Conservation (phyloP, 2,113 vertebrate species). For the Cathartes aura region DNA sequence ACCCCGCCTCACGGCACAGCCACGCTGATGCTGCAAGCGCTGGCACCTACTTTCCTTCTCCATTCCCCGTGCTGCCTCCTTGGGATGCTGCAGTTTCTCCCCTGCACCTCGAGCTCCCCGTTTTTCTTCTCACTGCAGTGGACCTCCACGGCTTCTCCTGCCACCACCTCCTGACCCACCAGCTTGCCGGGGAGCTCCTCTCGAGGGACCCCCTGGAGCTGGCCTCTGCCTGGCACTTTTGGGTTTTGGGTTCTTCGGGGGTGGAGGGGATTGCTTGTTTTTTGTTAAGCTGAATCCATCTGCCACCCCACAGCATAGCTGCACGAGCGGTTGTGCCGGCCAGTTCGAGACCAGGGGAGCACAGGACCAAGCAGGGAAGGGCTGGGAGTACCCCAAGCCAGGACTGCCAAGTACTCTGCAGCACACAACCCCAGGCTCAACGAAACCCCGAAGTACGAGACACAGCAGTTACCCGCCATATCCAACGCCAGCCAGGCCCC, state of each 20-base stretch:
- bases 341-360: not conserved
- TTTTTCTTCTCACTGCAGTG: not conserved
- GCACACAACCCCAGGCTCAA: not conserved
- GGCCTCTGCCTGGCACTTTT: not conserved
- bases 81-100: not conserved
- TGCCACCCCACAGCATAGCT: not conserved
- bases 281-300: not conserved
- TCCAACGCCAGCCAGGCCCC: not conserved
- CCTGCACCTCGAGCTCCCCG: not conserved
- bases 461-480: not conserved
- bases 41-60: not conserved
- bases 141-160: not conserved
- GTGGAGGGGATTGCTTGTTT: rapidly evolving
- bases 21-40: not conserved
- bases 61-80: rapidly evolving
- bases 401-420: not conserved
- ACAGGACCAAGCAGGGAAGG: not conserved
- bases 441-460: rapidly evolving
- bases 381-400: not conserved
- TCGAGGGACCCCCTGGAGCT: rapidly evolving
- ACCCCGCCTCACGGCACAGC: not conserved
- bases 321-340: rapidly evolving
- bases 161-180: not conserved
- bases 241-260: too few species aligned
- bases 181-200: not conserved